Evolutionary conservation across 2,113 vertebrate genomes (phyloP).

Genomic region (Herpetotheres cachinnans): DNA sequence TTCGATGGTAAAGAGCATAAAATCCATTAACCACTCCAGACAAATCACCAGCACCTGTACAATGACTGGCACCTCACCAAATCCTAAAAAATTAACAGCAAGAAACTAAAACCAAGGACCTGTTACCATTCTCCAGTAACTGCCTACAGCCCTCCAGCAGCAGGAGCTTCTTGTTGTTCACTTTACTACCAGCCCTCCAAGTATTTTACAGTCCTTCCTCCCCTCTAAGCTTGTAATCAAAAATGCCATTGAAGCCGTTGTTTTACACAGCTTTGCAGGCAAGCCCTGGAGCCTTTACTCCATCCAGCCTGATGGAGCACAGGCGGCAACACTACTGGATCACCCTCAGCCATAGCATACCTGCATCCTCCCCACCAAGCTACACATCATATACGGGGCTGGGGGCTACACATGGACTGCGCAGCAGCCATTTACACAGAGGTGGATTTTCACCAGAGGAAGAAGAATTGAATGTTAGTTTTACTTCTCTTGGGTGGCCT

Average conservation of each 20-base stretch:
- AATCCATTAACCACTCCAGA: background rate
- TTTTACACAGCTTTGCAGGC: background rate
- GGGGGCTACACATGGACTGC: background rate
- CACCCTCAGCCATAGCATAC: too few species aligned
- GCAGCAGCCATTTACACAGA: background rate
- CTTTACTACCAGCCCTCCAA: background rate
- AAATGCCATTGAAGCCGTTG: background rate
- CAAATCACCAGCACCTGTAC: background rate
- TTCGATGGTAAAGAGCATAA: background rate
- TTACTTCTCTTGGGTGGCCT: background rate
- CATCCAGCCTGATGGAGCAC: background rate
- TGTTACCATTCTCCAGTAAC: too few species aligned
- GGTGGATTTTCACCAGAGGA: background rate
- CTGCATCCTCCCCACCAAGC: background rate
- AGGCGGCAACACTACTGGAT: background rate
- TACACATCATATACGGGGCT: fast-evolving
- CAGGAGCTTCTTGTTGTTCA: background rate
- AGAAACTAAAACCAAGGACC: background rate
- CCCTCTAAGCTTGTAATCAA: background rate
- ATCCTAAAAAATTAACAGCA: background rate
- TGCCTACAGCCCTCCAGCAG: background rate
- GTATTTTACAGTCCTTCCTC: background rate
- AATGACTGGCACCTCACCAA: background rate
- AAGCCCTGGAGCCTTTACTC: background rate
- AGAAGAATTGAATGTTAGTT: fast-evolving